A percentile compares a stretch with the other conserved stretches of the same genome.
These are phyloP conservation scores for Chlorops oryzae DNA, from an alignment of 1,140 invertebrate genomes.

Conservation along the genomic window DNA sequence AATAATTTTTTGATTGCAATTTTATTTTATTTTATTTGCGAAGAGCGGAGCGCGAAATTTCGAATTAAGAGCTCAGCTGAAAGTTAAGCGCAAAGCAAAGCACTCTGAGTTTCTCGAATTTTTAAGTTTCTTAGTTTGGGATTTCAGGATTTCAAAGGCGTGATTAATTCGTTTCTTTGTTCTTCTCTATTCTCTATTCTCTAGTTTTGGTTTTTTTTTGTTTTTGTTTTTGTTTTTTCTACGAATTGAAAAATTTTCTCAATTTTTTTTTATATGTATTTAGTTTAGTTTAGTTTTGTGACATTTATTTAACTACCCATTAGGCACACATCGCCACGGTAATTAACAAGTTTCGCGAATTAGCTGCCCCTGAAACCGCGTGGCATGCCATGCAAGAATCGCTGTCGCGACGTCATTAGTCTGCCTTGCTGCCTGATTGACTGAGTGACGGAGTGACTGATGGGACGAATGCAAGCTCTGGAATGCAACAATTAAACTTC, in stretches of 20 bases:
- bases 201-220: not conserved
- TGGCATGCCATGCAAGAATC: too few relatives aligned
- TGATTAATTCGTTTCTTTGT: slow-evolving; percentile 2
- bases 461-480: too few relatives aligned
- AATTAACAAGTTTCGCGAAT: not conserved
- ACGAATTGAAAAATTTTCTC: not conserved
- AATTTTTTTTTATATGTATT: slow-evolving; percentile 2
- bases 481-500: too few relatives aligned
- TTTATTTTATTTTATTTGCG: not conserved
- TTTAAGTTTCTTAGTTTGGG: not conserved
- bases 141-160: not conserved
- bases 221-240: slow-evolving; percentile 1
- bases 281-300: not conserved
- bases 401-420: not conserved
- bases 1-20: not conserved
- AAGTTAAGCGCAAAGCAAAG: too few relatives aligned
- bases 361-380: slow-evolving; percentile 15
- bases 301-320: slow-evolving; percentile 3
- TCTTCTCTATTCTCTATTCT: slow-evolving; percentile 2
- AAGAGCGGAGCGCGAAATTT: too few relatives aligned
- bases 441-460: not conserved
- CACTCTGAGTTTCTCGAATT: too few relatives aligned
- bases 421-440: slow-evolving; percentile 1
- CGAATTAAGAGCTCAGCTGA: too few relatives aligned
- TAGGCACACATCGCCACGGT: not conserved